Conservation (phyloP, 2,888 invertebrate species). For the Steinernema scapterisci region DNA sequence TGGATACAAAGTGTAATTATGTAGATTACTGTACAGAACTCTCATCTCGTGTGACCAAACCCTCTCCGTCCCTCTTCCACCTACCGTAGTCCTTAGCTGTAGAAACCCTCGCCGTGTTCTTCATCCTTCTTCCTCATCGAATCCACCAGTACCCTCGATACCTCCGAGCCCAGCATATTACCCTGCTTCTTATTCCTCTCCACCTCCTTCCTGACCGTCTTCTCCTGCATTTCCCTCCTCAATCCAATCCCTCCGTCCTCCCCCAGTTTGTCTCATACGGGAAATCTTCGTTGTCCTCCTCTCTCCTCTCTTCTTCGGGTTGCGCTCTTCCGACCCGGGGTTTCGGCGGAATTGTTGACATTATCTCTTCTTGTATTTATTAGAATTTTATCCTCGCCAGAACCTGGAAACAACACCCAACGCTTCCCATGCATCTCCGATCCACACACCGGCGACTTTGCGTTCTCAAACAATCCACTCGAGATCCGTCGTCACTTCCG, state of each 20-base stretch:
- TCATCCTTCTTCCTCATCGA: not conserved
- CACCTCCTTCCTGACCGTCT: not conserved
- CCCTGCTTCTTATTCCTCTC: not conserved
- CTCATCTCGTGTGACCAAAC: constrained; percentile 11
- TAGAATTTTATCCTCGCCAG: constrained; percentile 5
- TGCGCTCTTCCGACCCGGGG: constrained; percentile 28
- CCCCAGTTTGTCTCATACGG: constrained; percentile 3
- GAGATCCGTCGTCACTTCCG: not conserved
- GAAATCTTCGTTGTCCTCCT: not conserved
- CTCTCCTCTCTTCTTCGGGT: constrained; percentile 24
- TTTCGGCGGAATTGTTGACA: constrained; percentile 27
- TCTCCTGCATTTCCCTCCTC: constrained; percentile 13
- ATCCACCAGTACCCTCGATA: constrained; percentile 7
- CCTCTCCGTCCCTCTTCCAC: too few species aligned
- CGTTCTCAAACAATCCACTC: not conserved
- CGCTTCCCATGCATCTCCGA: not conserved
- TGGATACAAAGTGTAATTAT: constrained; percentile 14
- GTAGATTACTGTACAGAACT: constrained; percentile 30
- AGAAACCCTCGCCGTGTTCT: too few species aligned
- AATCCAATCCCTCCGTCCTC: not conserved
- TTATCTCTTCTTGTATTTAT: constrained; percentile 9
- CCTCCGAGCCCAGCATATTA: constrained; percentile 21
- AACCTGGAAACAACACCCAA: too few species aligned
- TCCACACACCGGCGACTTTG: not conserved
- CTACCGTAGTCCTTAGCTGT: too few species aligned